Evolutionary conservation across 2,888 invertebrate genomes (phyloP).

Genomic region (Molorchus minor): DNA sequence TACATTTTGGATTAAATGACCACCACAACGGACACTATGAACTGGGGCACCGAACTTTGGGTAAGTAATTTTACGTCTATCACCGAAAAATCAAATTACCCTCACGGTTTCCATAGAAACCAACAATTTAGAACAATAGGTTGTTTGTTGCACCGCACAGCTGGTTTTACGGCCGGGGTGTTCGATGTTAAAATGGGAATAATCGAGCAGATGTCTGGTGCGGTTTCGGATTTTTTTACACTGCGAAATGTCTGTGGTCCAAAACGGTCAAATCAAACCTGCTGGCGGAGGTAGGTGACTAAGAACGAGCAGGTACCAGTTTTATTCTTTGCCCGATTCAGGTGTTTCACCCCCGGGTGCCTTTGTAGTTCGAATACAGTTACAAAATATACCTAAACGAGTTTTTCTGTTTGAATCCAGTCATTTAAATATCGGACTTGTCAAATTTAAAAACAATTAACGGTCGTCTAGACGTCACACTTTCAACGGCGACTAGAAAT

Average conservation of each 20-base stretch:
- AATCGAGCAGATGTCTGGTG: slow-evolving; percentile 6
- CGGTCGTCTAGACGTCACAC: not conserved
- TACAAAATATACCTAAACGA: slow-evolving; percentile 11
- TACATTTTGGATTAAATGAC: slow-evolving; percentile 51
- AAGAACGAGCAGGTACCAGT: slow-evolving; percentile 31
- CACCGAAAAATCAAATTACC: slow-evolving; percentile 29
- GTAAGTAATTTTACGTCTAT: slow-evolving; percentile 62
- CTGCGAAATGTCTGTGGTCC: slow-evolving; percentile 37
- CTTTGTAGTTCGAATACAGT: slow-evolving; percentile 8
- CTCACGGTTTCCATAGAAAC: slow-evolving; percentile 30
- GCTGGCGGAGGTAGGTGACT: slow-evolving; percentile 40
- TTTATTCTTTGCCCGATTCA: slow-evolving; percentile 11
- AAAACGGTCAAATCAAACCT: slow-evolving; percentile 44
- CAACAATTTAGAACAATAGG: slow-evolving; percentile 18
- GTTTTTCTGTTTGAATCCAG: not conserved
- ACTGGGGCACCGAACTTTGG: slow-evolving; percentile 76
- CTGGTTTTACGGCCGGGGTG: not conserved
- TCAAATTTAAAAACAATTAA: slow-evolving; percentile 20
- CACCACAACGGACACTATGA: slow-evolving; percentile 61
- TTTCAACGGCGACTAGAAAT: not conserved
- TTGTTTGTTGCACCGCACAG: not conserved
- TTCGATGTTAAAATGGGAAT: slow-evolving; percentile 3
- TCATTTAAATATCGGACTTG: slow-evolving; percentile 13
- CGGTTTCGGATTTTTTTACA: slow-evolving; percentile 30
- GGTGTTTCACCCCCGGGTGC: slow-evolving; percentile 22